Evolutionary conservation across 2,113 vertebrate genomes (phyloP), one percentile per base, ranked within the genome.

Genomic region (Grantiella picta): DNA sequence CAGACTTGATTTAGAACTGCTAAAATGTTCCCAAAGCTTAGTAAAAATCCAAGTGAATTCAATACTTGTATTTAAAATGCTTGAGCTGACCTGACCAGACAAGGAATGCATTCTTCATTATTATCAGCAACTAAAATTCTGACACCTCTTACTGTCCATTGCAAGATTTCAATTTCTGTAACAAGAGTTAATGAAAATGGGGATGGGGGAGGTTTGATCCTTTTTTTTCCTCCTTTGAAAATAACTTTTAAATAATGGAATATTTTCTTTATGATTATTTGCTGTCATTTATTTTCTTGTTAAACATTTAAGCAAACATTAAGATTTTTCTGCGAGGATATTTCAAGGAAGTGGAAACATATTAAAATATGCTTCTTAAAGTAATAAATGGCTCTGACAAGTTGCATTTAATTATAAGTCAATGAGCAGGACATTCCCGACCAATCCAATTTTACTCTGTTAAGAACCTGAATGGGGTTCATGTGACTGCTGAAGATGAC

Each of bases 141-240:
- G 49, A 25, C 7, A 60, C 5, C 3, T 83, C 16, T 35, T 50
- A 77, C 5, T 66, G 73, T 90, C 27, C 13, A 44, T 15, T 1
- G 0, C 4, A 85, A 86, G 94, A 42, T 69, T 52, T 64, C 17
- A 53, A 15, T 76, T 56, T 3, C 15, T 88, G 54, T 31, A 45
- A 54, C 15, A 76, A 72, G 28, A 71, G 12, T 52, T 54, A 93
- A 40, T 36, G 11, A 64, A 81, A 85, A 61, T 5, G 17, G 4
- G 1, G 3, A 24, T 0, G 1, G 1, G 5, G 5, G 0, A 16
- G 3, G 5, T 9, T 36, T 65, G 11, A 10, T 22, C 4, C 1
- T 47, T 11, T 52, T 52, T 47, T 52, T 63, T 33, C 15, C 15
- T 4, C 1, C 7, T 71, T 75, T 47, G 4, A 80, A 88, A 86